Percentiles rank a stretch among this genome's conserved stretches.
phyloP scores from a whole-genome alignment of 2,113 vertebrate genomes.

The Hemibagrus wyckioides region DNA sequence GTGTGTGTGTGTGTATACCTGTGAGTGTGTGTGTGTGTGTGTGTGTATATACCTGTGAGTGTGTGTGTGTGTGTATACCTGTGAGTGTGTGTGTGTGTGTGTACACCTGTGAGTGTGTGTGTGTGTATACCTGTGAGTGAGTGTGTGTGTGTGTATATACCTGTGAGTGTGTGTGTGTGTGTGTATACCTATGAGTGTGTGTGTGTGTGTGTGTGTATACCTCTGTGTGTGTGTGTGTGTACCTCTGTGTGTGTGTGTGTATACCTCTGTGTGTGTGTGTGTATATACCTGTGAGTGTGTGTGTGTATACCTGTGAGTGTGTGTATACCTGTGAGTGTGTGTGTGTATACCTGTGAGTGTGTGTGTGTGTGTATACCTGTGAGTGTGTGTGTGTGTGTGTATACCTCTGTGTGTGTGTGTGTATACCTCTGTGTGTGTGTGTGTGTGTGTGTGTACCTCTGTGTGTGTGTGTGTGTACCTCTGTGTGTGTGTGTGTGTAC shows the following conservation, averaged over 20 bases:
- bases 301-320: conserved; percentile 81
- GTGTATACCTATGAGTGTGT: conserved; percentile 72
- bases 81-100: not conserved
- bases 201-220: not conserved
- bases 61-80: not conserved
- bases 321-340: no score
- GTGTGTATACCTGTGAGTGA: not conserved
- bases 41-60: not conserved
- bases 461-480: no score
- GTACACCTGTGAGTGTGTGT: not conserved
- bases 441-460: no score
- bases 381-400: no score
- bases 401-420: no score
- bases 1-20: not conserved
- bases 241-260: no score
- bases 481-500: no score
- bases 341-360: no score
- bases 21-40: not conserved
- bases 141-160: not conserved
- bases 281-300: no score
- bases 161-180: not conserved
- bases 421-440: no score
- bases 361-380: no score
- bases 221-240: conserved; percentile 67
- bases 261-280: no score